These are phyloP conservation scores for Hestina assimilis DNA, from an alignment of 1,140 invertebrate genomes.

Conservation along the genomic window DNA sequence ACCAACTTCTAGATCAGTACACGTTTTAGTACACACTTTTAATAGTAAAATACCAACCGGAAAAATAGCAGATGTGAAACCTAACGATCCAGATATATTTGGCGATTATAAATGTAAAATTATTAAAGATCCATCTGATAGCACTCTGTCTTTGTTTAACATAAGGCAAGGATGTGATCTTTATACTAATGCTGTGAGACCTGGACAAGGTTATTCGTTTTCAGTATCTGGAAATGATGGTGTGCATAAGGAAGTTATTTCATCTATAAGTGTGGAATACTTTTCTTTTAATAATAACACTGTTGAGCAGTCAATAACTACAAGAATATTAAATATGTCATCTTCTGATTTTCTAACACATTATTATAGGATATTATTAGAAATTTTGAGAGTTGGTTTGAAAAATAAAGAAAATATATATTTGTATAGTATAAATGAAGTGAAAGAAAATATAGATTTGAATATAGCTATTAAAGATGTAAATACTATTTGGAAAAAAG, in stretches of 20 bases:
- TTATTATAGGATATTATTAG: conserved; percentile 86
- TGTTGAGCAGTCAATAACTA: conserved; percentile 88
- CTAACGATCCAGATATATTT: conserved; percentile 92
- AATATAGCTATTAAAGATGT: conserved; percentile 82
- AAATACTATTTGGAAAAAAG: conserved; percentile 80
- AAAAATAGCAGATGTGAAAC: conserved; percentile 93
- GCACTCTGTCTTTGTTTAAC: conserved; percentile 79
- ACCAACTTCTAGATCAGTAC: conserved; percentile 89
- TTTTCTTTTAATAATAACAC: conserved; percentile 88
- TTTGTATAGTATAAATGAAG: conserved; percentile 87
- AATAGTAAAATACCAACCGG: conserved; percentile 85
- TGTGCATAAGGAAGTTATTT: conserved; percentile 89
- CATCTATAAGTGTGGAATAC: conserved; percentile 90
- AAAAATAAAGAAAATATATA: conserved; percentile 82
- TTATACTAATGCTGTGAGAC: conserved; percentile 83
- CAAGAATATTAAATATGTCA: conserved; percentile 86
- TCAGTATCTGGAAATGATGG: conserved; percentile 94
- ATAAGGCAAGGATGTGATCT: conserved; percentile 90
- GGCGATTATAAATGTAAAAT: conserved; percentile 94
- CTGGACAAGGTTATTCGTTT: conserved; percentile 85
- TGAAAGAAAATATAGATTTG: conserved; percentile 82
- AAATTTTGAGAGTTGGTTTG: conserved; percentile 83
- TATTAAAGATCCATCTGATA: conserved; percentile 79
- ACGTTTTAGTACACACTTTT: conserved; percentile 88
- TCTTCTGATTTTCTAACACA: conserved; percentile 86